Percentiles rank a stretch among this genome's conserved stretches.
Evolutionary conservation across 2,888 invertebrate genomes (phyloP).

Genomic region (Oligia strigilis): DNA sequence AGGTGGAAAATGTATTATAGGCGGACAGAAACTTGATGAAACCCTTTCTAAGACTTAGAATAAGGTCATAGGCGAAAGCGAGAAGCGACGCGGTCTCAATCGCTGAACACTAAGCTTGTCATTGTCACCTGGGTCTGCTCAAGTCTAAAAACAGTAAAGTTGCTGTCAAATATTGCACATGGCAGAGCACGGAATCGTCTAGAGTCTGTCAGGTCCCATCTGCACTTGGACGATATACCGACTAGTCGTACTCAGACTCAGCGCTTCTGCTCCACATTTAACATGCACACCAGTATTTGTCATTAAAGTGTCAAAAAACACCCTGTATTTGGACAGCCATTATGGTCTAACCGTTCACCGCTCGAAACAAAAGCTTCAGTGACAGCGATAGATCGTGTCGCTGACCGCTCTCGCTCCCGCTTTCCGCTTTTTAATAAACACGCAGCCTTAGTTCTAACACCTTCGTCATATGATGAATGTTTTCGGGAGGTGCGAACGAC

Average conservation of each 20-base stretch:
- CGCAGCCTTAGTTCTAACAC: conserved; percentile 22
- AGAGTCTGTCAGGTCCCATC: rapidly evolving
- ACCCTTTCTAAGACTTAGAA: conserved; percentile 22
- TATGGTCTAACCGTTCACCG: too few species aligned
- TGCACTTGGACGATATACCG: background rate
- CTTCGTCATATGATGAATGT: conserved; percentile 57
- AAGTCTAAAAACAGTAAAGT: too few species aligned
- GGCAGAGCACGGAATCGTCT: background rate
- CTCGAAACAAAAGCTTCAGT: background rate
- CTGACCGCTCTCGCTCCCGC: background rate
- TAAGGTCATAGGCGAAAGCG: conserved; percentile 30
- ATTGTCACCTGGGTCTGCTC: background rate
- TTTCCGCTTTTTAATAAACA: background rate
- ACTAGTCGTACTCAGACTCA: background rate
- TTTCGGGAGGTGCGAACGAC: conserved; percentile 52
- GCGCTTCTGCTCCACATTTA: background rate
- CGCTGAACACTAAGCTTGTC: background rate
- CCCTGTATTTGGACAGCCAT: too few species aligned
- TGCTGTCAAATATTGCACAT: background rate
- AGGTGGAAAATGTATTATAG: conserved; percentile 14
- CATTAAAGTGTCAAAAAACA: background rate
- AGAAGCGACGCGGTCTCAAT: background rate
- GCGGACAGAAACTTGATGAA: conserved; percentile 25
- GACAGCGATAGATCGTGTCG: background rate
- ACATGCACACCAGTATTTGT: background rate